Conservation (phyloP, 2,113 vertebrate species). For the Zosterops pallidus region DNA sequence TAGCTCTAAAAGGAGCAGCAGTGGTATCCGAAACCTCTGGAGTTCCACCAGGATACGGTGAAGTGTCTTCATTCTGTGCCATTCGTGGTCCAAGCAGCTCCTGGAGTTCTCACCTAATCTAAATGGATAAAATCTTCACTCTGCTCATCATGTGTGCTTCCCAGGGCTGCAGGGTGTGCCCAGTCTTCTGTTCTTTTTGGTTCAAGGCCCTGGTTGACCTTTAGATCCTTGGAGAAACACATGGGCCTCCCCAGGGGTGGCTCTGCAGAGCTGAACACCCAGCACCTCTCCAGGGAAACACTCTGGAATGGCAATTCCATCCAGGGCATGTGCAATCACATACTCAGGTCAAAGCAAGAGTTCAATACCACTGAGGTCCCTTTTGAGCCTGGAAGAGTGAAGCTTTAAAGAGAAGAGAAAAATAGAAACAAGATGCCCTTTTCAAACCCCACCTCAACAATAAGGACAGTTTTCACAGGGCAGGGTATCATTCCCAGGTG, state of each 20-base stretch:
- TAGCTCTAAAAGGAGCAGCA: background rate
- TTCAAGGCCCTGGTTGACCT: fast-evolving
- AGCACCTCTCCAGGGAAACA: background rate
- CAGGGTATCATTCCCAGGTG: fast-evolving
- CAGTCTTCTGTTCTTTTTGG: background rate
- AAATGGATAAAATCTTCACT: background rate
- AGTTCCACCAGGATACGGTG: fast-evolving
- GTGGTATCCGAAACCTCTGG: fast-evolving
- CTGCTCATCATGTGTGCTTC: background rate
- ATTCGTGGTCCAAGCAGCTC: background rate
- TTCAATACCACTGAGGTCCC: background rate
- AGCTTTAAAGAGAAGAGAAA: background rate
- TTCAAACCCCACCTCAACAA: background rate
- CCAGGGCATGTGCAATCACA: background rate
- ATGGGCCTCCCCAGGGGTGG: fast-evolving
- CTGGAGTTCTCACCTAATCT: background rate
- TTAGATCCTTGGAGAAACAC: background rate
- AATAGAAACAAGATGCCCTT: fast-evolving
- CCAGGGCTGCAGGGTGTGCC: background rate
- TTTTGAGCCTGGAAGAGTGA: background rate
- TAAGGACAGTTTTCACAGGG: background rate
- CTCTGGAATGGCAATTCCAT: background rate
- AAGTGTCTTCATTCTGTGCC: fast-evolving
- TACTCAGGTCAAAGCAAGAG: background rate
- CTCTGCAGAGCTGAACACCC: background rate